phyloP scores from a whole-genome alignment of 2,113 vertebrate species.

The Phyllopteryx taeniolatus region DNA sequence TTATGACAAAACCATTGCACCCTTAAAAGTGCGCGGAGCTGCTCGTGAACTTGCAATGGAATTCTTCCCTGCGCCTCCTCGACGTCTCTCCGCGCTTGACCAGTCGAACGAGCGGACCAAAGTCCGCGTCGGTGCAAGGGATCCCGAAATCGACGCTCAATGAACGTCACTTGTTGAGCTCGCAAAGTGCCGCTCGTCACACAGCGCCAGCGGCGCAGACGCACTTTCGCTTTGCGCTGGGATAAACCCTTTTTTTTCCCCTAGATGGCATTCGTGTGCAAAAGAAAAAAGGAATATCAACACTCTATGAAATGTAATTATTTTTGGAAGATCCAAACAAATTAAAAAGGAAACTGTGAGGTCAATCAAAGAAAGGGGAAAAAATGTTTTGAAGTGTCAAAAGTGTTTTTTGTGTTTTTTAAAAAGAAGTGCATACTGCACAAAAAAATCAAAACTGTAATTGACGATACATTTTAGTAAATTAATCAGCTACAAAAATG shows the following conservation, averaged over 20 bases:
- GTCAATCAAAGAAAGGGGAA: no score
- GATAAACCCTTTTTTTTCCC: no score
- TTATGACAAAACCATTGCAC: not conserved
- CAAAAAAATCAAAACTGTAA: not conserved
- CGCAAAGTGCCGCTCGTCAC: slow-evolving; percentile 64
- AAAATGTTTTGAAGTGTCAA: no score
- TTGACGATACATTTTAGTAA: not conserved
- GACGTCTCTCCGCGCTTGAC: slow-evolving; percentile 2
- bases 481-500: not conserved
- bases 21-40: not conserved
- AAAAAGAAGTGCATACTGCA: no score
- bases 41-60: not conserved
- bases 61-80: slow-evolving; percentile 6
- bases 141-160: slow-evolving; percentile 72
- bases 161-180: slow-evolving; percentile 57
- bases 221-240: no score
- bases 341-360: no score
- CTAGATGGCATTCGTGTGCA: no score
- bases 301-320: no score
- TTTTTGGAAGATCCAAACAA: no score
- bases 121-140: slow-evolving; percentile 69
- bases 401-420: no score
- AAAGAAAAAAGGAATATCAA: no score
- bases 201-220: slow-evolving; percentile 5
- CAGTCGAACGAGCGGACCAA: slow-evolving; percentile 9